Percentiles rank a stretch among this genome's conserved stretches.
Conservation (phyloP, 2,113 vertebrate genomes). For the Ellobius talpinus region DNA sequence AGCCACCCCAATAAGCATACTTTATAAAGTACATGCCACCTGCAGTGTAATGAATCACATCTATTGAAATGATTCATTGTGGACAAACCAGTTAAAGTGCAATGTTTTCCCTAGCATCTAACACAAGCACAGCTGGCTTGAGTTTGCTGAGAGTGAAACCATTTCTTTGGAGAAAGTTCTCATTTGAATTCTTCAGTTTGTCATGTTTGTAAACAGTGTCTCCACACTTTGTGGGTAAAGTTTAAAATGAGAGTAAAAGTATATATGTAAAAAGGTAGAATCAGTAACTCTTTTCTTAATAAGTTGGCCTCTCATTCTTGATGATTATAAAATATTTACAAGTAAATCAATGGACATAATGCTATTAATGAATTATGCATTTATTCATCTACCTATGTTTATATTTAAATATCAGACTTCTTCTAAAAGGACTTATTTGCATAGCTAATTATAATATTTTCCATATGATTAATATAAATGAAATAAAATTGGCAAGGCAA, state of each 20-base stretch:
- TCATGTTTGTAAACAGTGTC: slow-evolving; percentile 67
- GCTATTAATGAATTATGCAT: neutral
- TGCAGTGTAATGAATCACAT: slow-evolving; percentile 50
- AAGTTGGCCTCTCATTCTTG: neutral
- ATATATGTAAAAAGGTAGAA: neutral
- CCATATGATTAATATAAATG: neutral
- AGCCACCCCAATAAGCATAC: slow-evolving; percentile 36
- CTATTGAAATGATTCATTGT: slow-evolving; percentile 63
- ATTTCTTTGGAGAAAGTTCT: slow-evolving; percentile 67
- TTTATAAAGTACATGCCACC: slow-evolving; percentile 70
- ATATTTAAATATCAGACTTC: neutral
- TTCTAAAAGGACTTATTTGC: neutral
- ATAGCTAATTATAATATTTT: neutral
- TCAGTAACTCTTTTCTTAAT: slow-evolving; percentile 21
- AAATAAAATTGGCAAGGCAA: neutral
- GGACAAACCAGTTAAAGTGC: slow-evolving; percentile 51
- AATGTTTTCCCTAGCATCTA: slow-evolving; percentile 48
- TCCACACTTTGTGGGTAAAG: neutral
- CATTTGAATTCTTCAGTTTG: slow-evolving; percentile 64
- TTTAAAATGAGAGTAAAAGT: neutral
- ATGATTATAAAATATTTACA: neutral
- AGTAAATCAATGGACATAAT: neutral
- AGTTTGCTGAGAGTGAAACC: slow-evolving; percentile 65
- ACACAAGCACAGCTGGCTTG: slow-evolving; percentile 69
- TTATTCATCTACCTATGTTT: neutral